A percentile compares a stretch with the other conserved stretches of the same genome.
phyloP scores from a whole-genome alignment of 92 coral and sea anemone genomes.

The Zoanthus sansibaricus region DNA sequence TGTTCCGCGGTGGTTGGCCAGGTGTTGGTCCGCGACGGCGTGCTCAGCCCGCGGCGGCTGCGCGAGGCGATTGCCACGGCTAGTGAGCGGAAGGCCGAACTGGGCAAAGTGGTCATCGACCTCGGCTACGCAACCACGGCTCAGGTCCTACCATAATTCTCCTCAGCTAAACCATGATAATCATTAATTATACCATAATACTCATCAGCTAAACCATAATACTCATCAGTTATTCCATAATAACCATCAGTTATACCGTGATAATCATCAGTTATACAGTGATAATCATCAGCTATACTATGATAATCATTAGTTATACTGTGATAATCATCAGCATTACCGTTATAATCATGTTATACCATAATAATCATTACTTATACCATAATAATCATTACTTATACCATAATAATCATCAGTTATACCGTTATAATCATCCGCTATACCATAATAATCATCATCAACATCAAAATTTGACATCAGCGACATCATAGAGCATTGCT shows the following conservation, averaged over 20 bases:
- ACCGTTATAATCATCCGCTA: not conserved
- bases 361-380: not conserved
- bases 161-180: not conserved
- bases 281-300: not conserved
- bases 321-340: not conserved
- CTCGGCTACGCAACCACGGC: no score
- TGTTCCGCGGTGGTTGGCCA: no score
- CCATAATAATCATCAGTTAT: not conserved
- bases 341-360: not conserved
- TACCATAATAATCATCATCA: not conserved
- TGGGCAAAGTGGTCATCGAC: no score
- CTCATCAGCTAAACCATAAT: not conserved
- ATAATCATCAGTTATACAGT: no score
- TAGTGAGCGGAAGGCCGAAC: no score
- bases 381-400: not conserved
- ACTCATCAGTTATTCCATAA: not conserved
- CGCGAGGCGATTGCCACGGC: no score
- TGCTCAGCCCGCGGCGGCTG: no score
- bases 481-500: not conserved
- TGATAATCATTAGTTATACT: not conserved
- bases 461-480: not conserved
- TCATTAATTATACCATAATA: not conserved
- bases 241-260: no score
- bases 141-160: not conserved
- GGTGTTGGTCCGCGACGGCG: no score